Base-by-base conservation (phyloP, 2,888 invertebrate genomes). In the Sycophila texana region DNA sequence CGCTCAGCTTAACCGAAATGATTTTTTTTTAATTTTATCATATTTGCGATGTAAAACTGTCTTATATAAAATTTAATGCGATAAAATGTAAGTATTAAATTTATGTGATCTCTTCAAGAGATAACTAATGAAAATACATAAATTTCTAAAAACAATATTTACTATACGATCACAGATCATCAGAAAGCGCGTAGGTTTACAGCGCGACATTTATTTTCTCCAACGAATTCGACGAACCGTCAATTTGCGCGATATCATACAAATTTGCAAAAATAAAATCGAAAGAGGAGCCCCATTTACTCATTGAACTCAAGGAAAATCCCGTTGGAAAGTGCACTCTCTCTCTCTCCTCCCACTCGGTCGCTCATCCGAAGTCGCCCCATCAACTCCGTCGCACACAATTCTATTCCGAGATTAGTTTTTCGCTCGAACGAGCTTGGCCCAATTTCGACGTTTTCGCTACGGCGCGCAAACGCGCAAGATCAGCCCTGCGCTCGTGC, bases 351-450 rank as follows among this genome's bases (percentile, higher is more conserved):
- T 51, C 51, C 67, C 49, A 74, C 49, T 58, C 26, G 26, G 57
- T 47, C 47, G 22, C 55, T 12, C 20, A 16, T 14, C 2, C 12
- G 4, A 10, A 26, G 26, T 12, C 12, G 13, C n/a, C 53, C 18
- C 63, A 30, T 53, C 63, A 30, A 63, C 55, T 7, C 55, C 1
- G 2, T 13, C 61, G 20, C 63, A 22, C 30, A 30, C 53, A 66
- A 67, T 67, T 57, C 67, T 53, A 68, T 47, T 12, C 58, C 71
- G 18, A 74, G 72, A 75, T 81, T 81, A 81, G 74, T 68, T 81
- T 81, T 74, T 72, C 81, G 74, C 74, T 74, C 53, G 71, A 81
- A 77, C 74, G 67, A 81, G 63, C 68, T 55, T 70, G 65, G 76
- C 73, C 80, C 73, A 76, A 80, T 77, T 80, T 77, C 80, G 66